A percentile compares a stretch with the other conserved stretches of the same genome.
Evolutionary conservation across 2,888 invertebrate genomes (phyloP).

Genomic region (Neocrepidodera transversa): DNA sequence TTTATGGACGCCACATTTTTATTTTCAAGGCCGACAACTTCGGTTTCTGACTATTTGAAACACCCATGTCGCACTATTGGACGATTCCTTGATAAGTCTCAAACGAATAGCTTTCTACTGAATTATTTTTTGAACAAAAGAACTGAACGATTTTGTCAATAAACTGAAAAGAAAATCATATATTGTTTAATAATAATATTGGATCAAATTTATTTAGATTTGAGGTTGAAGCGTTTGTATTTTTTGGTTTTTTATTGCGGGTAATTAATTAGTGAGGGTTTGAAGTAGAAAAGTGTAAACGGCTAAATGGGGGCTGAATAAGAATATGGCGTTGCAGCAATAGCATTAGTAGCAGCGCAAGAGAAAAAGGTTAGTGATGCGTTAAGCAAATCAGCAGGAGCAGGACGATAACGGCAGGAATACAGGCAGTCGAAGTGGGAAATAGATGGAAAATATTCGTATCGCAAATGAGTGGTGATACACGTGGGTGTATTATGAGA

Average conservation of each 20-base stretch:
- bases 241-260: no score
- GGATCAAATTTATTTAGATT: no score
- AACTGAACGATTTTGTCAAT: slow-evolving; percentile 8
- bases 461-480: slow-evolving; percentile 19
- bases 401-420: not conserved
- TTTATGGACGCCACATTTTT: slow-evolving; percentile 34
- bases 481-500: slow-evolving; percentile 14
- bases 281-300: not conserved
- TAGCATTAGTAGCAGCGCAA: not conserved
- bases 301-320: not conserved
- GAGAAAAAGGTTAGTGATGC: slow-evolving; percentile 18
- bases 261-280: not conserved
- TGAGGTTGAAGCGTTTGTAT: no score
- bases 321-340: not conserved
- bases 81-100: slow-evolving; percentile 20
- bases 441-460: slow-evolving; percentile 11
- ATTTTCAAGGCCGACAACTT: slow-evolving; percentile 30
- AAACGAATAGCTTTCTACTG: slow-evolving; percentile 30
- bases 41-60: slow-evolving; percentile 34
- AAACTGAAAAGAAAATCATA: not conserved
- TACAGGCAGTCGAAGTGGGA: not conserved
- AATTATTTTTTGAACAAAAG: slow-evolving; percentile 17
- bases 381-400: slow-evolving; percentile 18
- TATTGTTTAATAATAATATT: no score
- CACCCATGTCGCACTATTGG: slow-evolving; percentile 38